These are phyloP conservation scores for Hapalemur alaotrensis DNA, from an alignment of 2,797 vertebrate species.

Conservation along the genomic window DNA sequence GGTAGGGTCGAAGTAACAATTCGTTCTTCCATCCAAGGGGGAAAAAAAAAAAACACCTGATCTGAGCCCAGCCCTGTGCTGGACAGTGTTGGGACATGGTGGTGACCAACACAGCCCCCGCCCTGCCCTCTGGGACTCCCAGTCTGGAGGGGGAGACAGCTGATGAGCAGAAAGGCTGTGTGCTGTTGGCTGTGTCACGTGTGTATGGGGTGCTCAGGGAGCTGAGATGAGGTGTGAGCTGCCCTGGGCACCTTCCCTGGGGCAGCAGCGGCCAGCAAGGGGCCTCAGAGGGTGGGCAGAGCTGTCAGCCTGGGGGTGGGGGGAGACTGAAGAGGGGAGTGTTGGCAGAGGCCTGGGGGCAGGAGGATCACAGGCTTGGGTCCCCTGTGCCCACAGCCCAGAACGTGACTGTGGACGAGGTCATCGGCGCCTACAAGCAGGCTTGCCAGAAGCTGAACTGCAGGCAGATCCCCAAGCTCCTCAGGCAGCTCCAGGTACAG, in stretches of 20 bases:
- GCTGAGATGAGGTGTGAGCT: not conserved
- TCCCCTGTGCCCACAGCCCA: slow-evolving; percentile 87
- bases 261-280: not conserved
- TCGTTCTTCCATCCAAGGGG: not conserved
- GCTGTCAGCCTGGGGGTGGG: not conserved
- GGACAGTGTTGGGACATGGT: not conserved
- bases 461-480: slow-evolving; percentile 94
- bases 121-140: not conserved
- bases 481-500: slow-evolving; percentile 94
- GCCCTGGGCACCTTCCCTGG: not conserved
- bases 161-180: rapidly evolving
- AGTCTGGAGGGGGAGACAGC: not conserved
- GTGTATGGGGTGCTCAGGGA: not conserved
- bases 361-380: not conserved
- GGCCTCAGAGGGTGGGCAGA: not conserved
- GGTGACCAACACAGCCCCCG: not conserved
- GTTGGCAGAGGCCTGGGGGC: not conserved
- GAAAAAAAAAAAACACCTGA: not conserved
- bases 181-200: rapidly evolving
- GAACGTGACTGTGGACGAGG: slow-evolving; percentile 95
- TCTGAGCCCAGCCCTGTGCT: not conserved
- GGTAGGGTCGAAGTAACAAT: not conserved
- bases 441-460: slow-evolving; percentile 97
- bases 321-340: too few relatives aligned
- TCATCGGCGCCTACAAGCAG: slow-evolving; percentile 91